Conservation (phyloP, 2,888 invertebrate species). For the Boloria euphrosyne region DNA sequence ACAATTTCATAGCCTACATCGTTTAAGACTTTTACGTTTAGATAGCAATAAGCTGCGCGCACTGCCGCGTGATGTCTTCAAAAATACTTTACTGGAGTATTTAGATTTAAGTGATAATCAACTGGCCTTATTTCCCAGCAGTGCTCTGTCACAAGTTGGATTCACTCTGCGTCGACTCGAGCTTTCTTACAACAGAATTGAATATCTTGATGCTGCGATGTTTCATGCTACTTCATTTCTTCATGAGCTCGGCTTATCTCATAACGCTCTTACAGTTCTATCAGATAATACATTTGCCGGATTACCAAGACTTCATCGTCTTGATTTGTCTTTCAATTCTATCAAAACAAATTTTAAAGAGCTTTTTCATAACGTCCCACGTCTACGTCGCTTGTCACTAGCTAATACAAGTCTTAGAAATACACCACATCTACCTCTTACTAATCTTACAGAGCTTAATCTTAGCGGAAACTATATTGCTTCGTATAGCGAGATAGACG, state of each 20-base stretch:
- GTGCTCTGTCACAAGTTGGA: conserved; percentile 87
- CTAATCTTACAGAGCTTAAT: conserved; percentile 86
- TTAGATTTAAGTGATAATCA: conserved; percentile 88
- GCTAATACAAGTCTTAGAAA: conserved; percentile 86
- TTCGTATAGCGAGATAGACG: conserved; percentile 84
- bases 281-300: conserved; percentile 92
- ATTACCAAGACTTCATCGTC: conserved; percentile 85
- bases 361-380: conserved; percentile 89
- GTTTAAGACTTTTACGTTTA: conserved; percentile 85
- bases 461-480: conserved; percentile 87
- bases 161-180: conserved; percentile 88
- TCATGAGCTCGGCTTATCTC: conserved; percentile 86
- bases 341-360: conserved; percentile 91
- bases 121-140: conserved; percentile 87
- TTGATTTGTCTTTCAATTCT: conserved; percentile 89
- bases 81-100: conserved; percentile 88
- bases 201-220: conserved; percentile 91
- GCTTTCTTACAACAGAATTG: conserved; percentile 88
- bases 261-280: conserved; percentile 88
- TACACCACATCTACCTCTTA: conserved; percentile 86
- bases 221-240: conserved; percentile 86
- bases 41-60: conserved; percentile 86
- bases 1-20: conserved; percentile 80
- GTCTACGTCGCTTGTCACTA: conserved; percentile 85
- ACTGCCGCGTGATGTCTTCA: conserved; percentile 87